These are phyloP conservation scores for Procambarus clarkii DNA, from an alignment of 1,140 invertebrate species.

Conservation along the genomic window DNA sequence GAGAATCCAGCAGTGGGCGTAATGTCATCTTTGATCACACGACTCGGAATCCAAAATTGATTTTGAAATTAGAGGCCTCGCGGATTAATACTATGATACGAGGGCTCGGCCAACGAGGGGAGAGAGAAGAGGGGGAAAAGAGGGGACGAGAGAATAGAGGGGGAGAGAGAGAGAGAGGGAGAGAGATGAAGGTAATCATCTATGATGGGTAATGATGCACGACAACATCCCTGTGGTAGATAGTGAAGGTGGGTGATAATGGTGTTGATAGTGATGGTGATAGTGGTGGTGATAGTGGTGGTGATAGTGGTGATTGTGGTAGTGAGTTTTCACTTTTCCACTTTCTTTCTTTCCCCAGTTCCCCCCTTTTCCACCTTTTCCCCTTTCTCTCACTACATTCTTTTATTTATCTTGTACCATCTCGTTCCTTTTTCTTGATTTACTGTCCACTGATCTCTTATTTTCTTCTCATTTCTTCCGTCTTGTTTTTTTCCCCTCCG, in stretches of 20 bases:
- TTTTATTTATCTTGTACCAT: not conserved
- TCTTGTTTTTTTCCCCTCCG: not conserved
- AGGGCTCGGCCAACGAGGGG: not conserved
- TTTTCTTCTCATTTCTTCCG: not conserved
- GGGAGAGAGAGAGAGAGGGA: not conserved
- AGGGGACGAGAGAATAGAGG: not conserved
- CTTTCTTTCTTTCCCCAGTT: not conserved
- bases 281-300: not conserved
- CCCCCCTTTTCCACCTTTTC: not conserved
- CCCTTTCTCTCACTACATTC: not conserved
- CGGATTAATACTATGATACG: not conserved
- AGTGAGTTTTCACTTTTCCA: not conserved
- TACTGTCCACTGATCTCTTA: too few species aligned
- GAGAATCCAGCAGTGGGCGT: too few species aligned
- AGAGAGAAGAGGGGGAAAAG: not conserved
- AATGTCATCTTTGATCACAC: not conserved
- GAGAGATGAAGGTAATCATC: not conserved
- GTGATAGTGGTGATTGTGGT: not conserved
- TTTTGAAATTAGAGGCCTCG: constrained; percentile 16
- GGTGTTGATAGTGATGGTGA: not conserved
- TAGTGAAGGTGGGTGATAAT: not conserved
- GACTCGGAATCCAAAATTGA: not conserved
- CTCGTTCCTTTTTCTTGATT: not conserved
- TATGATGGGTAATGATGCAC: not conserved
- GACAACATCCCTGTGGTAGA: not conserved